Base-by-base conservation (phyloP, 2,797 vertebrate species). In the Peromyscus melanophrys region DNA sequence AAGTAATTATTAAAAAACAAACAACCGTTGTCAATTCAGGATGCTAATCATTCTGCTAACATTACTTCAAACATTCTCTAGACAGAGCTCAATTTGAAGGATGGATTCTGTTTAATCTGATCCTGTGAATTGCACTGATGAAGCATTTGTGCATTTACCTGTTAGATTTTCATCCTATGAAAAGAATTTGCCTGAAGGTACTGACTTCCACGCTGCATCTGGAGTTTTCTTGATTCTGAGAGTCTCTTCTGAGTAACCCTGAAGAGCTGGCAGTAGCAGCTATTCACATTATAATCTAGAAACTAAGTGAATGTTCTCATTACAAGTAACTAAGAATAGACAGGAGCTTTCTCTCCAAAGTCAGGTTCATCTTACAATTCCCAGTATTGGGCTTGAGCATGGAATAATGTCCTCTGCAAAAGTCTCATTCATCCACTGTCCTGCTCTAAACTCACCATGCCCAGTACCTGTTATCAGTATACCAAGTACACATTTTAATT, bases 291-390 rank as follows among this genome's bases (percentile, higher is more conserved):
- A 13, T 67, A 86, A 96, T 94, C 82, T 95, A 13, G 40, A 90
- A 88, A 83, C 75, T 43, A 89, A 83, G 43, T 49, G 85, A 94
- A 55, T 83, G 34, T 67, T 25, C 61, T 69, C 29, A 82, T 89
- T 21, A 83, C 82, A 93, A 82, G 61, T 90, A 92, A 78, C 84
- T 95, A 88, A 93, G 34, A 92, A 90, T 59, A 96, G 61, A 89
- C 59, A 63, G 61, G 11, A 82, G 11, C 46, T 73, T 78, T 83
- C 13, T 57, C 95, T 90, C 34, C 31, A 88, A 40, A 96, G 87
- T 87, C 90, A 77, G 92, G 6, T 71, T 89, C 67, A 69, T 76
- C 69, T 76, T 88, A 77, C 55, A 89, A 40, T 94, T 92, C 91
- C 46, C 89, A 73, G 27, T 65, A 61, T 89, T 89, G 63, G 76